Conservation (phyloP, 2,888 invertebrate species). For the Hedya salicella region DNA sequence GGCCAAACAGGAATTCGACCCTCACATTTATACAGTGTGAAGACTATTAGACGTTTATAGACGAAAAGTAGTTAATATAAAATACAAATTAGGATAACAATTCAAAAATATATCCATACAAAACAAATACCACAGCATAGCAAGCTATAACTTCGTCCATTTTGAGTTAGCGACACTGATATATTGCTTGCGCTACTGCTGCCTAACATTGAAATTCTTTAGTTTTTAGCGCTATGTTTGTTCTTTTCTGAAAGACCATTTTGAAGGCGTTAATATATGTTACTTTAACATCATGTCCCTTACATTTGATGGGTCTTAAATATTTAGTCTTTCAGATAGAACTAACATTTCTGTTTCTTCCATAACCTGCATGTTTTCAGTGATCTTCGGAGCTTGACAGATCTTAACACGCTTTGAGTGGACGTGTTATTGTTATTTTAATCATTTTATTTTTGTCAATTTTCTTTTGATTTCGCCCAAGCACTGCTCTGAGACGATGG, state of each 20-base stretch:
- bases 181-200: slow-evolving; percentile 2
- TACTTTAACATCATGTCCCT: not conserved
- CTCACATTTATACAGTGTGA: not conserved
- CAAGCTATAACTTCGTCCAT: not conserved
- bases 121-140: slow-evolving; percentile 23
- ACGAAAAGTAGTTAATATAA: not conserved
- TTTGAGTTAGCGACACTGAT: slow-evolving; percentile 2
- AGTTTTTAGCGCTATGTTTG: not conserved
- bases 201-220: not conserved
- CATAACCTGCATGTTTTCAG: slow-evolving; percentile 48
- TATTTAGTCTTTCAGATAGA: slow-evolving; percentile 12
- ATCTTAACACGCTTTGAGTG: slow-evolving; percentile 74
- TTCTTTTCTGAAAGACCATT: slow-evolving; percentile 19
- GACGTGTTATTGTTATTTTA: slow-evolving; percentile 65
- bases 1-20: not conserved
- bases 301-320: slow-evolving; percentile 1
- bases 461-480: slow-evolving; percentile 73
- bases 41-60: no score
- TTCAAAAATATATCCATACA: not conserved
- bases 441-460: slow-evolving; percentile 60
- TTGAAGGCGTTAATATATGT: not conserved
- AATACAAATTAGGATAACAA: not conserved
- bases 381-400: slow-evolving; percentile 54
- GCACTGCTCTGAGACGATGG: slow-evolving; percentile 78
- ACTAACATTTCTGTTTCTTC: slow-evolving; percentile 6